Percentiles rank a stretch among this genome's conserved stretches.
These are phyloP conservation scores for Balaenoptera acutorostrata DNA, from an alignment of 2,113 vertebrate genomes.

Conservation along the genomic window DNA sequence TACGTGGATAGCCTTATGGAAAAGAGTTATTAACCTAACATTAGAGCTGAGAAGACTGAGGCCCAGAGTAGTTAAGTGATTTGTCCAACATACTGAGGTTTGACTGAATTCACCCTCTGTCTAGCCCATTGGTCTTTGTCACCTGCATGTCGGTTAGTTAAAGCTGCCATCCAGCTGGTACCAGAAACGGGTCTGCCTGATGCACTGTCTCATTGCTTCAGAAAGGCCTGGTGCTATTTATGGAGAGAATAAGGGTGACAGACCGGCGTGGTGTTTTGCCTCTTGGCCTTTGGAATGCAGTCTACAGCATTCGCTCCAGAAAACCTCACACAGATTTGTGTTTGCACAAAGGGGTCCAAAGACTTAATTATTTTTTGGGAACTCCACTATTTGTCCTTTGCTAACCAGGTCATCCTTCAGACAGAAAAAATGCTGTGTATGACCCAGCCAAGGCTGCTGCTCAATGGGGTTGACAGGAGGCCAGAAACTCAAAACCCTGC, in stretches of 20 bases:
- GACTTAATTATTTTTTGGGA: constrained; percentile 62
- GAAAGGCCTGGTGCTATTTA: constrained; percentile 55
- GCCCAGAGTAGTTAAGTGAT: neutral
- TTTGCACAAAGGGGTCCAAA: constrained; percentile 53
- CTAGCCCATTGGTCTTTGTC: neutral
- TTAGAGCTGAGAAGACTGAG: constrained; percentile 1
- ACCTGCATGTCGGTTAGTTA: neutral
- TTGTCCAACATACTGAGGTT: neutral
- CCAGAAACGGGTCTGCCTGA: neutral
- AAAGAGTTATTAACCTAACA: neutral
- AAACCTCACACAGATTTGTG: constrained; percentile 61
- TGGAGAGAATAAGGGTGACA: constrained; percentile 48
- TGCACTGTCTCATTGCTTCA: neutral
- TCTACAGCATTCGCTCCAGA: constrained; percentile 37
- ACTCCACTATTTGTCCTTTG: constrained; percentile 69
- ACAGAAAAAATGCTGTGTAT: constrained; percentile 74
- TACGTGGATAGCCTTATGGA: neutral
- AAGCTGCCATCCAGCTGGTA: neutral
- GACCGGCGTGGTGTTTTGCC: constrained; percentile 48
- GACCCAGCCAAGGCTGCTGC: constrained; percentile 73
- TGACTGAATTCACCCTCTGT: neutral
- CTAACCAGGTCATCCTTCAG: constrained; percentile 75
- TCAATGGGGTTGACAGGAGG: constrained; percentile 73
- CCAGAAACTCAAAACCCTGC: constrained; percentile 74
- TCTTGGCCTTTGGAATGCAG: constrained; percentile 24